Evolutionary conservation across 2,888 invertebrate species (phyloP).

Genomic region (Lasius platythorax): DNA sequence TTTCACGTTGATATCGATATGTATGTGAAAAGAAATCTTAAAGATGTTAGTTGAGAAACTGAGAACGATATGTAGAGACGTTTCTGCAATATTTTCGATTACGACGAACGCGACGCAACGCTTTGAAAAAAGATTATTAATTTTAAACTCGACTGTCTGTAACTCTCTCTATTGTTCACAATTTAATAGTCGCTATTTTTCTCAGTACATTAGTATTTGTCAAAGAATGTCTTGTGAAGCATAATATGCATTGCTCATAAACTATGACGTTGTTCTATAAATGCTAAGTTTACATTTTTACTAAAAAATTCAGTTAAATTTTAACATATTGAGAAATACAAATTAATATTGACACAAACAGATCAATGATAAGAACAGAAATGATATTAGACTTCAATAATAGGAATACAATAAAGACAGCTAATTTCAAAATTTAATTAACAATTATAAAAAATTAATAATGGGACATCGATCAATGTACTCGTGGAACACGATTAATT

Average conservation of each 20-base stretch:
- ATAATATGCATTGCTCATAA: neutral
- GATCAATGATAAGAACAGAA: neutral
- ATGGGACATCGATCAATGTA: neutral
- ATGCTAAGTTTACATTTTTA: constrained; percentile 8
- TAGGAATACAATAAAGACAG: neutral
- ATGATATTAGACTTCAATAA: neutral
- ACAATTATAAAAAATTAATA: constrained; percentile 6
- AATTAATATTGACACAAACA: neutral
- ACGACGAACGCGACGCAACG: neutral
- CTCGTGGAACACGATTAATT: constrained; percentile 74
- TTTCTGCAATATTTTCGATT: neutral
- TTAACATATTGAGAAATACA: neutral
- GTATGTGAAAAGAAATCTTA: neutral
- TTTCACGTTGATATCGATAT: neutral
- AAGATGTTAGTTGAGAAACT: neutral
- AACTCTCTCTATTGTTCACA: neutral
- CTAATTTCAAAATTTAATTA: constrained; percentile 20
- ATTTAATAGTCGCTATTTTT: neutral
- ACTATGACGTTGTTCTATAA: neutral
- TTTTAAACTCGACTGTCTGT: neutral
- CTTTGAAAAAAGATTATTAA: neutral
- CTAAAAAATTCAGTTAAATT: constrained; percentile 4
- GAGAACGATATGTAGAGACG: neutral
- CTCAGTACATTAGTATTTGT: neutral
- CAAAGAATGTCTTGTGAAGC: neutral